phyloP scores from a whole-genome alignment of 92 coral and sea anemone genomes.

The Umimayanthus chanpuru region DNA sequence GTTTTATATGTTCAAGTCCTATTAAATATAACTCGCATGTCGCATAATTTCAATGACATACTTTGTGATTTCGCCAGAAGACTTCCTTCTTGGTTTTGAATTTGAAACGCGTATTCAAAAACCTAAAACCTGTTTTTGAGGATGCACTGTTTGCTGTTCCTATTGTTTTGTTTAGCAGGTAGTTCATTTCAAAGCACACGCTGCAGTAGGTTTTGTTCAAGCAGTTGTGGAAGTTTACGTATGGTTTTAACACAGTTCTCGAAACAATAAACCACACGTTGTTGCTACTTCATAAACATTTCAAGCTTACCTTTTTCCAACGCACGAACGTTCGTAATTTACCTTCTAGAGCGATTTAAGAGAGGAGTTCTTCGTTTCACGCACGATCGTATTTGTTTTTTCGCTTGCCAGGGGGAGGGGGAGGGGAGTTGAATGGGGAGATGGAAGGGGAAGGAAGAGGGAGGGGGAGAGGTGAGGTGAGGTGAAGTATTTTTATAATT shows the following conservation, averaged over 20 bases:
- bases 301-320: background rate
- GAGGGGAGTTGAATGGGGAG: background rate
- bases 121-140: no score
- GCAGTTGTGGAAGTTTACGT: background rate
- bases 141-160: background rate
- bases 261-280: no score
- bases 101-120: no score
- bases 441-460: background rate
- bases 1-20: no score
- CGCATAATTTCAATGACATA: no score
- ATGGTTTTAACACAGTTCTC: background rate
- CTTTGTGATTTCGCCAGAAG: no score
- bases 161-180: conserved; percentile 24
- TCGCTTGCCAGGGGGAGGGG: conserved; percentile 2
- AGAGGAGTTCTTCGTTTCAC: background rate
- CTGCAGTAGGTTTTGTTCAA: background rate
- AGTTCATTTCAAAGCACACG: background rate
- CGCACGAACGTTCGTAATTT: background rate
- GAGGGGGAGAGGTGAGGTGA: background rate
- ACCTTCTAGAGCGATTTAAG: background rate
- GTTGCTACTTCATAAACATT: background rate
- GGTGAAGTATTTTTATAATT: no score
- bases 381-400: background rate
- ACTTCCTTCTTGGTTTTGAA: no score
- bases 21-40: no score